Evolutionary conservation across 2,888 invertebrate genomes (phyloP), one percentile per base, ranked within the genome.

Genomic region (Corythucha ciliata): DNA sequence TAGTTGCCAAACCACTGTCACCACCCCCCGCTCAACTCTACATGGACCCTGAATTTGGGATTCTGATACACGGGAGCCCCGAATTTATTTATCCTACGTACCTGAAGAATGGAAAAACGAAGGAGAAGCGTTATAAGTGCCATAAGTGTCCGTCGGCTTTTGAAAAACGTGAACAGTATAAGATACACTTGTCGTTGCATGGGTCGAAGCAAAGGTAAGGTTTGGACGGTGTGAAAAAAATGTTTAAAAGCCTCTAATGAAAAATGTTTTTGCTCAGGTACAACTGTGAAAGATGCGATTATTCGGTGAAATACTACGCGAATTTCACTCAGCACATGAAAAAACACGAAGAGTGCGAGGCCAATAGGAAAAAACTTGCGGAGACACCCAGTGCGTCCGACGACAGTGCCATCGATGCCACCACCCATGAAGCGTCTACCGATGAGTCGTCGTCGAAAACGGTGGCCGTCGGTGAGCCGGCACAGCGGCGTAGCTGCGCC

Each of bases 121-220:
- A 81, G 65, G 81, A 83, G 64, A 84, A 83, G 64, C 74, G 83
- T 4, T 85, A 84, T 68, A 84, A 85, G 67, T 87, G 87, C 66
- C 79, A 80, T 62, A 85, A 86, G 68, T 89, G 89, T 65, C 89
- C 90, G 0, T 87, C 87, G 37, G 85, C 87, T 0, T 89, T 89
- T 68, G 85, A 87, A 63, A 88, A 89, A 68, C 73, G 83, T 32
- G 81, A 84, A 62, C 86, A 89, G 66, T 89, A 84, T 67, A 82
- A 83, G 67, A 79, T 84, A 22, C 90, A 90, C 68, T 69, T 84
- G 60, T 80, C 81, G 16, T 70, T 89, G 37, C 90, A 90, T 65
- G 89, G 89, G 3, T 82, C 87, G 0, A 80, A 82, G 62, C 86
- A 88, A 67, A 75, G 82, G n/a, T n/a, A n/a, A n/a, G n/a, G n/a